phyloP scores from a whole-genome alignment of 2,113 vertebrate species.

The Montifringilla adamsi region DNA sequence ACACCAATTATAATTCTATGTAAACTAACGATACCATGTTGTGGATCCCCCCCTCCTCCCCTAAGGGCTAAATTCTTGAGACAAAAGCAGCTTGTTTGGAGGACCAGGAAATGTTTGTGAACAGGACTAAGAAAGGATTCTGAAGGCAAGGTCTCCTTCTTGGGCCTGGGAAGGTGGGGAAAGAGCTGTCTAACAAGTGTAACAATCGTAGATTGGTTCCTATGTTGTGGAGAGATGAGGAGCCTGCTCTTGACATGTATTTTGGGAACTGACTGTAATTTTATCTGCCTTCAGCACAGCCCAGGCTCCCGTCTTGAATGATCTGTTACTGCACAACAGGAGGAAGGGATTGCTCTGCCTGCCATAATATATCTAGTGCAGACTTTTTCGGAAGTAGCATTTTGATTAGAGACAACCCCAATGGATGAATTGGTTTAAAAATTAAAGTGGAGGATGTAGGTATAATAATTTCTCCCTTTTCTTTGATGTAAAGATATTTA shows the following conservation, averaged over 20 bases:
- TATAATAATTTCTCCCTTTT: background rate
- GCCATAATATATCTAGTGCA: background rate
- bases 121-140: background rate
- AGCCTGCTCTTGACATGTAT: background rate
- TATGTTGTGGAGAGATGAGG: background rate
- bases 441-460: background rate
- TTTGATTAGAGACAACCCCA: background rate
- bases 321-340: background rate
- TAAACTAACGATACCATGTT: background rate
- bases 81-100: background rate
- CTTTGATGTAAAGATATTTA: background rate
- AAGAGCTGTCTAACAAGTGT: background rate
- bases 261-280: slow-evolving; percentile 2
- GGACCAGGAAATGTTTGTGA: background rate
- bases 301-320: background rate
- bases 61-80: background rate
- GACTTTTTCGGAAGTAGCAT: background rate
- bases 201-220: background rate
- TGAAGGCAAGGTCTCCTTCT: background rate
- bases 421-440: background rate
- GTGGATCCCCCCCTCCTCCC: fast-evolving
- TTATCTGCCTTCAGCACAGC: background rate
- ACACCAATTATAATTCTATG: background rate
- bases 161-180: background rate
- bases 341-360: background rate